phyloP scores from a whole-genome alignment of 2,797 vertebrate species.

The Perodicticus potto region DNA sequence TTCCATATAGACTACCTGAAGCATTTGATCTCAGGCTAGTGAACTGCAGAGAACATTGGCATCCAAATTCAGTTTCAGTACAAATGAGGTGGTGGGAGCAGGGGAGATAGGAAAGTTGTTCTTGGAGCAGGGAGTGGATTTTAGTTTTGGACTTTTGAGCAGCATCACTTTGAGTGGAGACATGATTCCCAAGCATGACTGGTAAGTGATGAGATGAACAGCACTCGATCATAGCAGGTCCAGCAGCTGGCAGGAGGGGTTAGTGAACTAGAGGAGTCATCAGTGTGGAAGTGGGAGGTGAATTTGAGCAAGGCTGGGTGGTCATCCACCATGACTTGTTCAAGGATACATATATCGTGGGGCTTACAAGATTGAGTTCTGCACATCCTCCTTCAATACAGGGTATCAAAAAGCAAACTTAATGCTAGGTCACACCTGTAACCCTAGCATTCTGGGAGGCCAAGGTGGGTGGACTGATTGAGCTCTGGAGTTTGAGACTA shows the following conservation, averaged over 20 bases:
- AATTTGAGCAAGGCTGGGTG: neutral
- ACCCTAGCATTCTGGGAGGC: too few species aligned
- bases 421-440: too few species aligned
- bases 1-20: neutral
- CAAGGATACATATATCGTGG: neutral
- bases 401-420: neutral
- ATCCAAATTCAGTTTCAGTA: neutral
- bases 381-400: neutral
- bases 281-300: neutral
- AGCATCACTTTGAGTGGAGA: neutral
- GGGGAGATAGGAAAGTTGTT: neutral
- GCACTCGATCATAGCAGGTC: too few species aligned
- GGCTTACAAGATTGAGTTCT: neutral
- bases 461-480: too few species aligned
- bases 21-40: neutral
- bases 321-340: neutral
- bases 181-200: neutral
- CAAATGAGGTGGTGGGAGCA: neutral
- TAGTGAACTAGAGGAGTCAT: neutral
- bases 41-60: neutral
- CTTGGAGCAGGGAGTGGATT: neutral
- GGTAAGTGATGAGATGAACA: neutral
- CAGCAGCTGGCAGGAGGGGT: neutral
- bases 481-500: too few species aligned
- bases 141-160: neutral